Evolutionary conservation across 2,888 invertebrate genomes (phyloP).

Genomic region (Andrena bucephala): DNA sequence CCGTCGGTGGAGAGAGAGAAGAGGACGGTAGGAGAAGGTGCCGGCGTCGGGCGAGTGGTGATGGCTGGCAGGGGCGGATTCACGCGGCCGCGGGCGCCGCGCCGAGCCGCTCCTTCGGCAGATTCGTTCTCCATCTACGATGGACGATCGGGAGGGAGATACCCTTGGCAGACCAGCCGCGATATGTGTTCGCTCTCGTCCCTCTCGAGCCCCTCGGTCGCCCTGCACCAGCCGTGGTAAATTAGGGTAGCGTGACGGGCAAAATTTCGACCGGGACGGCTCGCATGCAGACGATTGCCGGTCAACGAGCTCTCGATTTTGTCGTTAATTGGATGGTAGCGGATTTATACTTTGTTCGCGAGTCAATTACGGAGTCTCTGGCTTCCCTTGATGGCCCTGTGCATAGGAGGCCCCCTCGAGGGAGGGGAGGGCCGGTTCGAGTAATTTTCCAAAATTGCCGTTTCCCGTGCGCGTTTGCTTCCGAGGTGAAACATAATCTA

Average conservation of each 20-base stretch:
- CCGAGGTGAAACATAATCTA: not conserved
- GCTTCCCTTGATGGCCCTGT: not conserved
- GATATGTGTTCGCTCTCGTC: slow-evolving; percentile 9
- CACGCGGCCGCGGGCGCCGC: slow-evolving; percentile 44
- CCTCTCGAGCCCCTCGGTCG: not conserved
- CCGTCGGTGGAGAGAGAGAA: slow-evolving; percentile 65
- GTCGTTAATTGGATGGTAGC: slow-evolving; percentile 53
- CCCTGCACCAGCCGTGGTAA: slow-evolving; percentile 18
- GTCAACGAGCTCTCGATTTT: slow-evolving; percentile 50
- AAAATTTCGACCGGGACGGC: slow-evolving; percentile 31
- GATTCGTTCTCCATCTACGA: slow-evolving; percentile 4
- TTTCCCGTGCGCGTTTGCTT: not conserved
- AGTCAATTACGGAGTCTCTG: slow-evolving; percentile 38
- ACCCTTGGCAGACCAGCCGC: slow-evolving; percentile 12
- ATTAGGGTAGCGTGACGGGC: slow-evolving; percentile 56
- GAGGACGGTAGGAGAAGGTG: slow-evolving; percentile 72
- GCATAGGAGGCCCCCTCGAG: not conserved
- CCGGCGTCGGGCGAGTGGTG: slow-evolving; percentile 83
- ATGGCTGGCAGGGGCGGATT: slow-evolving; percentile 76
- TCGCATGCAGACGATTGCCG: slow-evolving; percentile 64
- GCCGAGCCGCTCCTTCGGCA: not conserved
- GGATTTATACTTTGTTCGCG: slow-evolving; percentile 57
- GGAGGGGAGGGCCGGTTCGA: slow-evolving; percentile 15
- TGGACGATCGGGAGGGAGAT: slow-evolving; percentile 9
- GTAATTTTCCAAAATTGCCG: slow-evolving; percentile 45